These are phyloP conservation scores for Drosophila tanythrix DNA, from an alignment of 2,888 invertebrate genomes.

Conservation along the genomic window DNA sequence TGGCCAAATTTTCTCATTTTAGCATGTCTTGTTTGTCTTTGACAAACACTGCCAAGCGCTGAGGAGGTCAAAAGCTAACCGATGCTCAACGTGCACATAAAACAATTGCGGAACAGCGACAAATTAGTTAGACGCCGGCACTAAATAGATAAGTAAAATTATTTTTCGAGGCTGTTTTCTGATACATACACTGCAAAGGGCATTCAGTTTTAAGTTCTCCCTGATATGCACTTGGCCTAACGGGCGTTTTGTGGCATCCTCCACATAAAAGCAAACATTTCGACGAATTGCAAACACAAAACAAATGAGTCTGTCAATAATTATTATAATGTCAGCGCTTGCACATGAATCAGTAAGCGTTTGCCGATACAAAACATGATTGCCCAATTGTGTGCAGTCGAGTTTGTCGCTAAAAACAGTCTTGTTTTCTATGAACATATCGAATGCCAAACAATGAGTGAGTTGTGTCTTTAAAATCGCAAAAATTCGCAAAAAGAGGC, in stretches of 20 bases:
- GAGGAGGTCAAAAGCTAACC: slow-evolving; percentile 60
- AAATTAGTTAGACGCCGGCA: slow-evolving; percentile 39
- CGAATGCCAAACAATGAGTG: not conserved
- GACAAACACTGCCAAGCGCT: slow-evolving; percentile 52
- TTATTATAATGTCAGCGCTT: slow-evolving; percentile 28
- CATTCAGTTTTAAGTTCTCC: not conserved
- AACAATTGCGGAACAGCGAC: slow-evolving; percentile 70
- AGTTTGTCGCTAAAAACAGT: slow-evolving; percentile 1
- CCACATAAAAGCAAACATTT: slow-evolving; percentile 13
- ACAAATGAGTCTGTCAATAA: slow-evolving; percentile 11
- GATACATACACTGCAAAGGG: not conserved
- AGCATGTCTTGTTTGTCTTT: slow-evolving; percentile 45
- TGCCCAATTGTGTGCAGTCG: slow-evolving; percentile 8
- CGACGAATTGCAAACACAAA: slow-evolving; percentile 28
- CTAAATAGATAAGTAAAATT: slow-evolving; percentile 25
- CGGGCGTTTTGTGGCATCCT: slow-evolving; percentile 21
- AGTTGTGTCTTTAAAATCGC: slow-evolving; percentile 23
- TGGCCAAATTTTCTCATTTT: slow-evolving; percentile 48
- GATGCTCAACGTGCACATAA: slow-evolving; percentile 46
- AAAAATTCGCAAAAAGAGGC: slow-evolving; percentile 49
- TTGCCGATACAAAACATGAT: not conserved
- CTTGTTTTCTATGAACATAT: slow-evolving; percentile 14
- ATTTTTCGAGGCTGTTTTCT: slow-evolving; percentile 32
- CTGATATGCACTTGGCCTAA: not conserved
- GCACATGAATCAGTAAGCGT: slow-evolving; percentile 12